Conservation (phyloP, 2,888 invertebrate species). For the Calliphora vomitoria region DNA sequence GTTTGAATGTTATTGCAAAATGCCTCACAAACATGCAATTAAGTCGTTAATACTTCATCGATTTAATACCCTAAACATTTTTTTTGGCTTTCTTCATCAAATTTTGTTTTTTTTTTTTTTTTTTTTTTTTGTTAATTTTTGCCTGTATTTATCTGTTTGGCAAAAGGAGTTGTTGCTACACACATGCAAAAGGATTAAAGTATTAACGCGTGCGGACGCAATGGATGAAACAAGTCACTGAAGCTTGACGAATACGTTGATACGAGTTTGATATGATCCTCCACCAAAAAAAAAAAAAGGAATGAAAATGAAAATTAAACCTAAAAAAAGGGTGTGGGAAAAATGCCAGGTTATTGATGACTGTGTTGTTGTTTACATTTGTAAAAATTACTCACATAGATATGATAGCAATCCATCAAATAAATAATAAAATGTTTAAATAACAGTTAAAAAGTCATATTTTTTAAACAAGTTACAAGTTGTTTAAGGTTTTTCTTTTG, state of each 20-base stretch:
- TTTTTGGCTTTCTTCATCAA: constrained; percentile 32
- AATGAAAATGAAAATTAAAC: constrained; percentile 39
- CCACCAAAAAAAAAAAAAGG: background rate
- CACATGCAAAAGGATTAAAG: constrained; percentile 79
- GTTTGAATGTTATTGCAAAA: constrained; percentile 77
- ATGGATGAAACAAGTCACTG: constrained; percentile 73
- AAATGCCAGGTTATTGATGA: constrained; percentile 55
- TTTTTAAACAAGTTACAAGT: constrained; percentile 50
- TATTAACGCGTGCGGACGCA: constrained; percentile 80
- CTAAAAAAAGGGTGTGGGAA: constrained; percentile 27
- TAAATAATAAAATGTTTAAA: constrained; percentile 71
- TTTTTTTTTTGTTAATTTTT: constrained; percentile 30
- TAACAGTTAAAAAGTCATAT: constrained; percentile 67
- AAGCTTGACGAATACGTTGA: constrained; percentile 70
- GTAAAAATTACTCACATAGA: constrained; percentile 46
- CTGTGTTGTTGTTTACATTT: constrained; percentile 72
- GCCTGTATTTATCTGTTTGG: constrained; percentile 17
- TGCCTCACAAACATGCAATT: constrained; percentile 83
- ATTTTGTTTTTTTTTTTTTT: background rate
- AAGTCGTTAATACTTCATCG: constrained; percentile 84
- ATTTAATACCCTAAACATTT: constrained; percentile 80
- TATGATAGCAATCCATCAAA: constrained; percentile 73
- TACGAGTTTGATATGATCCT: constrained; percentile 68
- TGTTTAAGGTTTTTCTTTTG: background rate
- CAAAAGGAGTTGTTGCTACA: constrained; percentile 30